Percentiles rank a stretch among this genome's conserved stretches.
phyloP scores from a whole-genome alignment of 2,797 vertebrate genomes.

The Morelia viridis region DNA sequence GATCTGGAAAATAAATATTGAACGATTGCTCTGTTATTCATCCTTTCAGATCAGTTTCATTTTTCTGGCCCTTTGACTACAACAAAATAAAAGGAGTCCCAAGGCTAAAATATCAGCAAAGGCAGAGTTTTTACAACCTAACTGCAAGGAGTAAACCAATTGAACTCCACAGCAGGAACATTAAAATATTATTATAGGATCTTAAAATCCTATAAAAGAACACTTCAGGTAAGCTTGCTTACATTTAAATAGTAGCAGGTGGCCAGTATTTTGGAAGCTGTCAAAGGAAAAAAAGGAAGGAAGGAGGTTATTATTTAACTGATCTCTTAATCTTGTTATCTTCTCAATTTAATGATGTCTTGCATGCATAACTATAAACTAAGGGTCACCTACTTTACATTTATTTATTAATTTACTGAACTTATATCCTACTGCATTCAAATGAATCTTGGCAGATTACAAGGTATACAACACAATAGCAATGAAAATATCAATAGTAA shows the following conservation, averaged over 20 bases:
- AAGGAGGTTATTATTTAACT: background rate
- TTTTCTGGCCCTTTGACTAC: background rate
- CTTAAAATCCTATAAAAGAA: background rate
- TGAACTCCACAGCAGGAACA: background rate
- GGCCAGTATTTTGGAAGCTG: background rate
- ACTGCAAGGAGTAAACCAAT: background rate
- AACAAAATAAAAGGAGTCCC: background rate
- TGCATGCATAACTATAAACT: background rate
- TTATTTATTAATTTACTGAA: background rate
- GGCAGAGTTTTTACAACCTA: background rate
- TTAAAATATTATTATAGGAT: constrained; percentile 9
- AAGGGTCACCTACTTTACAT: background rate
- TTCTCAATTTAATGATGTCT: background rate
- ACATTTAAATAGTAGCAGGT: background rate
- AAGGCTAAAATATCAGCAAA: background rate
- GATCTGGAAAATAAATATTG: constrained; percentile 75
- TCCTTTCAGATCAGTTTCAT: background rate
- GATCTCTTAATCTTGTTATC: background rate
- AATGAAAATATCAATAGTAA: background rate
- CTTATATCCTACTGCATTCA: background rate
- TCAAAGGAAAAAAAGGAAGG: background rate
- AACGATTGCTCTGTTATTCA: constrained; percentile 5
- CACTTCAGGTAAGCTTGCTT: background rate
- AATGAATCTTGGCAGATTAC: background rate
- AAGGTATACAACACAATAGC: background rate